Evolutionary conservation across 2,113 vertebrate genomes (phyloP).

Genomic region (Mellivora capensis): DNA sequence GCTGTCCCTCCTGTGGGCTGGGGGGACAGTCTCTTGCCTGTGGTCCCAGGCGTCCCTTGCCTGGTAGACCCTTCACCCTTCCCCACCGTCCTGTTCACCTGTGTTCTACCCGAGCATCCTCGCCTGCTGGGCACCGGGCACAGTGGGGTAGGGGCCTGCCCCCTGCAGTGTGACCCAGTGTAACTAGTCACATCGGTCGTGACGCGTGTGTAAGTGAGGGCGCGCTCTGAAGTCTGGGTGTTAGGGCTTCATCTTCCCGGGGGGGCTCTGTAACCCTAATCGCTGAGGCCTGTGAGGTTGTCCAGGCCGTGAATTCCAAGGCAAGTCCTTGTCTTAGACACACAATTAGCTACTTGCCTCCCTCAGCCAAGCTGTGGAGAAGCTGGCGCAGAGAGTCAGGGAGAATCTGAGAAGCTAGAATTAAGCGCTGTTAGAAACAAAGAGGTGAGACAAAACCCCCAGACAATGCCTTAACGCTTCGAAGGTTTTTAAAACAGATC

Average conservation of each 20-base stretch:
- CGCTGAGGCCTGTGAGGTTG: neutral
- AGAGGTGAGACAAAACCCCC: neutral
- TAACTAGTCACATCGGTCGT: neutral
- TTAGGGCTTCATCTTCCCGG: neutral
- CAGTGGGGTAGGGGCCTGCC: neutral
- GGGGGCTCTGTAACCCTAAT: neutral
- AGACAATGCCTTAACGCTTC: neutral
- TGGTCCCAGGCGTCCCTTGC: no score
- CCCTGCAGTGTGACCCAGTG: accelerated
- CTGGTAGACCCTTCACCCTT: no score
- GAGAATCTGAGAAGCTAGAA: neutral
- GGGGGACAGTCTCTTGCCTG: accelerated
- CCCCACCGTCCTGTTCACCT: accelerated
- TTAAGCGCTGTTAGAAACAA: neutral
- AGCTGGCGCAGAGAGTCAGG: neutral
- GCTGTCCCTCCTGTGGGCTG: accelerated
- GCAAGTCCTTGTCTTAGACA: neutral
- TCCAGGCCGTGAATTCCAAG: neutral
- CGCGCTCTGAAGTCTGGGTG: no score
- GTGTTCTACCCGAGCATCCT: neutral
- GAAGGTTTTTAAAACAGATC: neutral
- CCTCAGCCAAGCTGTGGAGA: neutral
- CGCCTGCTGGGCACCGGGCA: neutral
- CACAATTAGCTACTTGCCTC: neutral
- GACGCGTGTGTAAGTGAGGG: neutral